Conservation (phyloP, 2,888 invertebrate species). For the Tipula helvola region DNA sequence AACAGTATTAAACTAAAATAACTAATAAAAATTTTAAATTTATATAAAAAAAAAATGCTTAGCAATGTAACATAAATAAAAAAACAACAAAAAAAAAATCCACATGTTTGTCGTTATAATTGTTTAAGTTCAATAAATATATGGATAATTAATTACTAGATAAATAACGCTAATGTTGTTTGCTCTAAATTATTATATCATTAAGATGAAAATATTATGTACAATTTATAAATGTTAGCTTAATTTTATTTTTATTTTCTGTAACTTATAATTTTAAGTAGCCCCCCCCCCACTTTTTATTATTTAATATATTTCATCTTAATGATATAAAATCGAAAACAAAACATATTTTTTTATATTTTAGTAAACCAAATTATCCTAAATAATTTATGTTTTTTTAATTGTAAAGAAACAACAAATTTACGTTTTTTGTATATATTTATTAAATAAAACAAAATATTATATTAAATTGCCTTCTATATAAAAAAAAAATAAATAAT, state of each 20-base stretch:
- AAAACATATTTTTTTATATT: not conserved
- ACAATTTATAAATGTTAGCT: not conserved
- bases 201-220: not conserved
- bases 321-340: not conserved
- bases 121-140: not conserved
- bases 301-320: not conserved
- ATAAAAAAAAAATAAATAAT: not conserved
- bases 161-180: not conserved
- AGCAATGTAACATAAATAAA: not conserved
- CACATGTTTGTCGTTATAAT: not conserved
- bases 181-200: not conserved
- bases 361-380: not conserved
- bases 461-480: conserved; percentile 4
- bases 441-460: not conserved
- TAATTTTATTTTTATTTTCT: not conserved
- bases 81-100: not conserved
- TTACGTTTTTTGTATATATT: not conserved
- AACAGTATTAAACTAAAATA: not conserved
- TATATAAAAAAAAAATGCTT: not conserved
- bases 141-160: not conserved
- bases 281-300: not conserved
- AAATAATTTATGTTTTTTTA: not conserved
- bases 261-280: not conserved
- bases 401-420: not conserved
- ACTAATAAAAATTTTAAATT: not conserved